Evolutionary conservation across 1,140 invertebrate species (phyloP), one percentile per base, ranked within the genome.

Genomic region (Bombus consobrinus): DNA sequence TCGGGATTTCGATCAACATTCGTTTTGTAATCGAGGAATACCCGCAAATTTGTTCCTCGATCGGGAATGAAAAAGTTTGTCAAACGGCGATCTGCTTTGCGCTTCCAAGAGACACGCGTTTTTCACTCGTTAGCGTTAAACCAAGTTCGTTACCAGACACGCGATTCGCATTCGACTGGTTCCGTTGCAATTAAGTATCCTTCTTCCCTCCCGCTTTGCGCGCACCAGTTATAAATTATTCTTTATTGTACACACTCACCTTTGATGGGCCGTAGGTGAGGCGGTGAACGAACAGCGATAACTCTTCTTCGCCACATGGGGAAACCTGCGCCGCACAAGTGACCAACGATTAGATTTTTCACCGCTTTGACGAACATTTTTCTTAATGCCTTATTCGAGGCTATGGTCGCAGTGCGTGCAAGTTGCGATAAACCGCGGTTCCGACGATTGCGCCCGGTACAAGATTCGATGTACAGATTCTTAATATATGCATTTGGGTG

Each of bases 241-340:
- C 79, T 78, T 88, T 74, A 83, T 62, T n/a, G n/a, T 76, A 80
- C 37, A 73, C 28, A 88, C 87, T 94, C 87, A 95, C 94, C 93
- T 92, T 88, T 81, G 88, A 90, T 89, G 86, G 76, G 86, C 80
- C 81, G 88, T 76, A 78, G 88, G 80, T 88, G 81, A 69, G 92
- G 89, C 74, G 90, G 87, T 81, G 91, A 92, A 90, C 89, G 92
- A 91, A 93, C 74, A 87, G 81, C 81, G 86, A 89, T 72, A 87
- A 86, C 82, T 90, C 90, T 91, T 92, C 81, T 90, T 87, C 89
- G 92, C 90, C 92, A 91, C 94, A 95, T 94, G 92, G 80, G 92
- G 93, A 92, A 92, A 93, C 90, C 94, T 95, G 90, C 32, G 91
- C 91, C 9, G 85, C 80, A 87, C 73, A 89, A 83, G 72, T 74